Percentiles rank a stretch among this genome's conserved stretches.
phyloP scores from a whole-genome alignment of 2,888 invertebrate species.

The Imbricaverruca yamaguchii region DNA sequence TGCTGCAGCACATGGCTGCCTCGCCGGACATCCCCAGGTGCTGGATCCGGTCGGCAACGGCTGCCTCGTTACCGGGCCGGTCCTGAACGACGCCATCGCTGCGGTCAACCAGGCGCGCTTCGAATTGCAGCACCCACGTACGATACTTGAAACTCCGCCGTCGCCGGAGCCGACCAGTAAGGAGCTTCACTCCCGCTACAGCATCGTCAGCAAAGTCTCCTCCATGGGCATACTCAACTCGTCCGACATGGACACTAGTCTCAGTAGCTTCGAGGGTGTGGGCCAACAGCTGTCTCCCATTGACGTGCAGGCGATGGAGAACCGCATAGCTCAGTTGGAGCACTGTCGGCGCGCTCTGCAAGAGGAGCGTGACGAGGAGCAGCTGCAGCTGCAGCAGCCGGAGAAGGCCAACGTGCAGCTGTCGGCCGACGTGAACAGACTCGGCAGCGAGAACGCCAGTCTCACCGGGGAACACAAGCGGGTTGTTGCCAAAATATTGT shows the following conservation, averaged over 20 bases:
- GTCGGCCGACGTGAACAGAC: background rate
- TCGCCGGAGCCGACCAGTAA: background rate
- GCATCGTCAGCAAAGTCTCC: background rate
- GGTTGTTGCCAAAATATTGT: too few species aligned
- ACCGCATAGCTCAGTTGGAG: conserved; percentile 1
- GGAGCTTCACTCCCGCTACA: background rate
- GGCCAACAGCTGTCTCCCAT: background rate
- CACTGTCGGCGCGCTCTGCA: background rate
- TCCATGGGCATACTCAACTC: background rate
- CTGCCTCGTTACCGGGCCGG: background rate
- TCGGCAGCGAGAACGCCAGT: background rate
- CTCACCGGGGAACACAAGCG: too few species aligned
- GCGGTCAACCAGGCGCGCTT: background rate
- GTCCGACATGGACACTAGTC: background rate
- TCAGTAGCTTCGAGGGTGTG: conserved; percentile 7
- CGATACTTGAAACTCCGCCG: background rate
- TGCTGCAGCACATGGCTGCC: too few species aligned
- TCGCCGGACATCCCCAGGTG: background rate
- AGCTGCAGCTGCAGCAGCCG: conserved; percentile 7
- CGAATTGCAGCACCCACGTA: background rate
- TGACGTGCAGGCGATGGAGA: conserved; percentile 8
- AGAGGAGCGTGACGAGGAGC: background rate
- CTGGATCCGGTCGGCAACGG: background rate
- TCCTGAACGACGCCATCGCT: background rate
- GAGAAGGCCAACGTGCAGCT: conserved; percentile 8